Conservation (phyloP, 2,113 vertebrate genomes). For the Excalfactoria chinensis region DNA sequence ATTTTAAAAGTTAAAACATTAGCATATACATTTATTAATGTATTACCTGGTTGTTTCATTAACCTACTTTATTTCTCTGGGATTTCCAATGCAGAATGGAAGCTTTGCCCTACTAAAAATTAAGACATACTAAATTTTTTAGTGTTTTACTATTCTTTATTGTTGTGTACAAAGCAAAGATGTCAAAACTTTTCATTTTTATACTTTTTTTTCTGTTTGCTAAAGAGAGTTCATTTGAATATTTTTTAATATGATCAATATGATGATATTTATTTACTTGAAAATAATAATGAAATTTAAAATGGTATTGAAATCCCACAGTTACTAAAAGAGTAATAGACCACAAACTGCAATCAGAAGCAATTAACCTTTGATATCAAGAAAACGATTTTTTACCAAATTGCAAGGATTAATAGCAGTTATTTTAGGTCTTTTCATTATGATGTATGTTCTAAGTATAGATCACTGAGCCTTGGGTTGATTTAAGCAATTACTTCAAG, state of each 20-base stretch:
- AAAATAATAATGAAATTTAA: neutral
- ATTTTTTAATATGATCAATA: neutral
- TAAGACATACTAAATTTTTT: accelerated
- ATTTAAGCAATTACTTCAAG: neutral
- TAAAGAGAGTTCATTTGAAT: neutral
- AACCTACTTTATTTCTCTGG: neutral
- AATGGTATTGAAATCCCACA: neutral
- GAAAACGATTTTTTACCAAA: neutral
- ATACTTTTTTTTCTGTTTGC: neutral
- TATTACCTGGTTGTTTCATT: neutral
- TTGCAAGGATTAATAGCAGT: neutral
- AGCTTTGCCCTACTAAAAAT: neutral
- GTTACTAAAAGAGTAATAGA: neutral
- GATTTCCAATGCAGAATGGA: neutral
- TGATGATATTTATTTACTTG: neutral
- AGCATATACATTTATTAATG: neutral
- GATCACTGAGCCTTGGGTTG: neutral
- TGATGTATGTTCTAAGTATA: neutral
- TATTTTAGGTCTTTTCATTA: neutral
- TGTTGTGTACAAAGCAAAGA: neutral
- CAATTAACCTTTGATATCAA: neutral
- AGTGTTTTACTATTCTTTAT: neutral
- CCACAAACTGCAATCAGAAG: neutral
- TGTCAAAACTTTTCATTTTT: neutral
- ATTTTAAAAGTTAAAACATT: neutral